Conservation (phyloP, 2,797 vertebrate genomes). For the Pseudochaenichthys georgianus region DNA sequence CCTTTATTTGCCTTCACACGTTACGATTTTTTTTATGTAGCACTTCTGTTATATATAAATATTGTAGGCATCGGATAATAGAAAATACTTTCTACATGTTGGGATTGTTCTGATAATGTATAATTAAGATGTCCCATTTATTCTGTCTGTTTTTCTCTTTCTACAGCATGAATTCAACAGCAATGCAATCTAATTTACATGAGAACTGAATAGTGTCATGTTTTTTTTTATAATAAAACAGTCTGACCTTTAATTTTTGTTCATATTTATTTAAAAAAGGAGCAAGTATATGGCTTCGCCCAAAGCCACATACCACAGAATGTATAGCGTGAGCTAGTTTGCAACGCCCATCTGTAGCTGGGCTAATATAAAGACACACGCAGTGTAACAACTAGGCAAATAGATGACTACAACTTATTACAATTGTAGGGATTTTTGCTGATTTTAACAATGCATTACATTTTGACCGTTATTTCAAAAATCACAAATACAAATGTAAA, state of each 20-base stretch:
- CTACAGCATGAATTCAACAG: neutral
- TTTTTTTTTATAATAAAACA: neutral
- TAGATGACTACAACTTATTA: neutral
- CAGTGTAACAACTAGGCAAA: neutral
- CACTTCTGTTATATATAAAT: neutral
- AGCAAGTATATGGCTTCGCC: neutral
- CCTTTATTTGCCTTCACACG: neutral
- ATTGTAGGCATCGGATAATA: neutral
- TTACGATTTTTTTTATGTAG: neutral
- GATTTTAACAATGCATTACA: neutral
- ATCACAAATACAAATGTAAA: neutral
- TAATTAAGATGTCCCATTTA: neutral
- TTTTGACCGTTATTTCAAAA: neutral
- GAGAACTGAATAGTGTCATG: neutral
- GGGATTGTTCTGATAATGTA: neutral
- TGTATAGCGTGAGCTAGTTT: slow-evolving; percentile 24
- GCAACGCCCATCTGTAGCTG: slow-evolving; percentile 2
- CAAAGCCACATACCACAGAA: neutral
- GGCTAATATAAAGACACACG: neutral
- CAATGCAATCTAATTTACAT: neutral
- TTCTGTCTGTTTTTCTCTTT: neutral
- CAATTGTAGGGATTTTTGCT: neutral
- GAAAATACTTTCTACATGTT: neutral
- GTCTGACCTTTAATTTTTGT: neutral
- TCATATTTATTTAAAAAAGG: slow-evolving; percentile 15